Conservation (phyloP, 2,797 vertebrate species). For the Phataginus tetradactyla region DNA sequence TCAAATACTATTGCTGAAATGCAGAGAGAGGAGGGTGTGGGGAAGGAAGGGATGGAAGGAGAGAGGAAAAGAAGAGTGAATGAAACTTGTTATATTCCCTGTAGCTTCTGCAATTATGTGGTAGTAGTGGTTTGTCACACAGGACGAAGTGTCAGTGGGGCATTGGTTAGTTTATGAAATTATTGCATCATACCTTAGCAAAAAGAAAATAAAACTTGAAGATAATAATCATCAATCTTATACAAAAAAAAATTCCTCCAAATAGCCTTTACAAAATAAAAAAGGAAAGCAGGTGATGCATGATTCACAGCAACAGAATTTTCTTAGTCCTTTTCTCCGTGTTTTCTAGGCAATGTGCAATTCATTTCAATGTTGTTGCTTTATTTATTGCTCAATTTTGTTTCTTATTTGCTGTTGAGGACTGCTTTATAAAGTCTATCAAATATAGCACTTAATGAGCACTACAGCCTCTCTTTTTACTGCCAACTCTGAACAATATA, state of each 20-base stretch:
- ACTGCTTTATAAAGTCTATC: constrained; percentile 55
- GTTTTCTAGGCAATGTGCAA: not conserved
- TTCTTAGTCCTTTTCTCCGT: not conserved
- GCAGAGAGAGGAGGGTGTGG: not conserved
- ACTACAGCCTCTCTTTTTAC: constrained; percentile 1
- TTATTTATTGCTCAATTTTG: constrained; percentile 63
- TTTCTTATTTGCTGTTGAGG: constrained; percentile 50
- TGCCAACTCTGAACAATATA: not conserved
- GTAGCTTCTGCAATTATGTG: not conserved
- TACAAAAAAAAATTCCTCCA: not conserved
- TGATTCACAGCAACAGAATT: not conserved
- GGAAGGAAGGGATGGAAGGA: not conserved
- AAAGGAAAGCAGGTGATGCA: not conserved
- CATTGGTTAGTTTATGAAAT: not conserved
- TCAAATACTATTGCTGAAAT: not conserved
- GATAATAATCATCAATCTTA: not conserved
- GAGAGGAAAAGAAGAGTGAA: not conserved
- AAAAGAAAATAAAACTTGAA: constrained; percentile 21
- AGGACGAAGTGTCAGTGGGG: not conserved
- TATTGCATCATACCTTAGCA: not conserved
- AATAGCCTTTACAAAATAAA: not conserved
- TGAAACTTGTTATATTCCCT: not conserved
- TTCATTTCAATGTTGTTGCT: constrained; percentile 37
- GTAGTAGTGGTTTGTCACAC: not conserved
- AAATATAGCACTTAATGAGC: constrained; percentile 57